Evolutionary conservation across 2,888 invertebrate genomes (phyloP), one percentile per base, ranked within the genome.

Genomic region (Ptychoptera albimana): DNA sequence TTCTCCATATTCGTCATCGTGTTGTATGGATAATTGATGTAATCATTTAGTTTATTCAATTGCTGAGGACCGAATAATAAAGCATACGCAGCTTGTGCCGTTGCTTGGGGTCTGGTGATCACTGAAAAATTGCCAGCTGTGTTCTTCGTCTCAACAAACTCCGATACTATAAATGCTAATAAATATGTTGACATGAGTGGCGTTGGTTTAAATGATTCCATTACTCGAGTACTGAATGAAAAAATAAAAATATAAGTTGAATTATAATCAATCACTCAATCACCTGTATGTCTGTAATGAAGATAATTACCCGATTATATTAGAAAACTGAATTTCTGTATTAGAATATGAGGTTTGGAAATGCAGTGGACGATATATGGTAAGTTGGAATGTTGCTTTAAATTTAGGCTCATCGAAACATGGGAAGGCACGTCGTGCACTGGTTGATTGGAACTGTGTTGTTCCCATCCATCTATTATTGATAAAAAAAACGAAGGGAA

Each of bases 381-480:
- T 60, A 2, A 75, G 53, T 31, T 70, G 64, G 57, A 80, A 83
- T 1, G 64, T 71, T 0, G 83, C 79, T 58, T 83, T 83, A 49
- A 77, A 66, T 10, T 70, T 72, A 0, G 83, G 83, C 54, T 83
- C 83, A 54, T 86, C 86, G 53, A 85, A 84, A 53, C 82, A 79
- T 16, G 86, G 86, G 59, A 87, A 84, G 0, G 79, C 84, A 50
- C 67, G 68, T 14, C 83, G 73, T 1, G 80, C 80, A 46, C 76
- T 64, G 2, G 75, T 72, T 1, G 78, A 70, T 61, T 82, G 71
- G 55, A 82, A 80, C 54, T 82, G 81, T 0, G 82, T 82, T 0
- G 79, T 69, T 1, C 75, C 79, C 59, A 75, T 64, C 69, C 69
- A 73, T 36, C 73, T 74, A 46, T 14, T 57, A 46, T 32, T 15